A percentile compares a stretch with the other conserved stretches of the same genome.
Evolutionary conservation across 1,140 invertebrate genomes (phyloP).

Genomic region (Berghia stephanieae): DNA sequence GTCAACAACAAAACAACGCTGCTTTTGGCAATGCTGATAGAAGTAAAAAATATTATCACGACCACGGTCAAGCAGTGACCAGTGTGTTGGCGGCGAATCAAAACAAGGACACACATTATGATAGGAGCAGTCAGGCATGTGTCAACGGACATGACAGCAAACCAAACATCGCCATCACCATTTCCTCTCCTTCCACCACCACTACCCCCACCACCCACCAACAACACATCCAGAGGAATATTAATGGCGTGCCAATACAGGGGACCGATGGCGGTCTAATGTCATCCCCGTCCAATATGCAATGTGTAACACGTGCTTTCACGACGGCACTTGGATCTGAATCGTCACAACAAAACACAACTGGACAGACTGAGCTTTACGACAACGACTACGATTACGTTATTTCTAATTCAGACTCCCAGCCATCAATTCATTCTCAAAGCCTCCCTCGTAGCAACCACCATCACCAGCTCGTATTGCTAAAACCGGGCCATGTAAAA

Average conservation of each 20-base stretch:
- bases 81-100: background rate
- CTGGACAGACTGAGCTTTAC: background rate
- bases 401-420: background rate
- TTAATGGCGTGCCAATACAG: too few relatives aligned
- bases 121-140: background rate
- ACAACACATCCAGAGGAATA: too few relatives aligned
- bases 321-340: too few relatives aligned
- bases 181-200: too few relatives aligned
- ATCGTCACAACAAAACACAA: too few relatives aligned
- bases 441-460: background rate
- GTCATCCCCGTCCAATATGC: too few relatives aligned
- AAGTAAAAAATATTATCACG: background rate
- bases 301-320: too few relatives aligned
- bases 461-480: background rate
- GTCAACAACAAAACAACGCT: background rate
- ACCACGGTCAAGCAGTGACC: background rate
- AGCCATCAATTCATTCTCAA: background rate
- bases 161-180: too few relatives aligned
- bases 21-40: background rate
- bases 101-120: background rate
- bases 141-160: too few relatives aligned
- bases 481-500: constrained; percentile 10
- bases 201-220: too few relatives aligned
- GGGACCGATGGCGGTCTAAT: background rate
- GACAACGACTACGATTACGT: constrained; percentile 28